phyloP scores from a whole-genome alignment of 1,140 invertebrate species.

The Pachypsylla venusta region DNA sequence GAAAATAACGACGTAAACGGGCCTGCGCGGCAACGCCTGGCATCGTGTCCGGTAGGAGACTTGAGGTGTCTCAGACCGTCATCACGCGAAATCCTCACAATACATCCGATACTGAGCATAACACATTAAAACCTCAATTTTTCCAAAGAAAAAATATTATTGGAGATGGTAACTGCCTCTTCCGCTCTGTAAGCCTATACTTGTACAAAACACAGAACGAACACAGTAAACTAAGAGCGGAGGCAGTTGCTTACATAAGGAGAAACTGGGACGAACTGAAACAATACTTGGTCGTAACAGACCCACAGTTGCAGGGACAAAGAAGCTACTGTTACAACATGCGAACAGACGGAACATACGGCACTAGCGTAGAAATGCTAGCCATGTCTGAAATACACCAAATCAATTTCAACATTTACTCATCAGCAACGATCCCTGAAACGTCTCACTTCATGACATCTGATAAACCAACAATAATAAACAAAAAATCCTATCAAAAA shows the following conservation, averaged over 20 bases:
- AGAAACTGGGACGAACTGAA: too few species aligned
- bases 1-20: conserved; percentile 1
- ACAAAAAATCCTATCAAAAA: neutral
- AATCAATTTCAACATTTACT: neutral
- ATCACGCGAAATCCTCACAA: conserved; percentile 5
- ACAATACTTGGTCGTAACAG: neutral
- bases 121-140: too few species aligned
- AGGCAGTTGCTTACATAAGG: too few species aligned
- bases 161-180: too few species aligned
- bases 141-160: too few species aligned
- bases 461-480: neutral
- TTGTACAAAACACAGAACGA: too few species aligned
- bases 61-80: neutral
- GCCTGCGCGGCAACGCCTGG: neutral
- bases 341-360: conserved; percentile 15
- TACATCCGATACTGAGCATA: neutral
- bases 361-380: neutral
- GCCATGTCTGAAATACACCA: neutral
- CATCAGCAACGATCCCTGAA: neutral
- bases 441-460: neutral
- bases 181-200: too few species aligned
- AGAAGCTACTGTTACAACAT: conserved; percentile 3
- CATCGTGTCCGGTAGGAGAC: neutral
- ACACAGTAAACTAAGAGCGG: too few species aligned
- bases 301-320: neutral